phyloP scores from a whole-genome alignment of 2,113 vertebrate genomes.

The Cyanoliseus patagonus region DNA sequence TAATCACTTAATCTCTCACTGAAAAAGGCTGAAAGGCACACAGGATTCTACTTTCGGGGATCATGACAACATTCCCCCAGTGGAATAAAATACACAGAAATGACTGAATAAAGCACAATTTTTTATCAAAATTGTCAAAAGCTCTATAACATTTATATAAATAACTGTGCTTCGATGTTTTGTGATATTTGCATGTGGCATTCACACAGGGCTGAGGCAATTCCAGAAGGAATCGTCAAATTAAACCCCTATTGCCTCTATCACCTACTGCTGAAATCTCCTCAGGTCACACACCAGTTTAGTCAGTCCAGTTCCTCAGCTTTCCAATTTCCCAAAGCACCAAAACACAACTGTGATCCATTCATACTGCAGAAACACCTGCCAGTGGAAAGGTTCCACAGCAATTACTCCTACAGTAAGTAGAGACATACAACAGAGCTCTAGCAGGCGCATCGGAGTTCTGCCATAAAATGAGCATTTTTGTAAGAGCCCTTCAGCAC shows the following conservation, averaged over 20 bases:
- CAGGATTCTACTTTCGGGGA: not conserved
- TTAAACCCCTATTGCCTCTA: not conserved
- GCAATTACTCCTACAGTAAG: not conserved
- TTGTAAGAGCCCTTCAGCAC: not conserved
- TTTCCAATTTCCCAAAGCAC: not conserved
- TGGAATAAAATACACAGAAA: not conserved
- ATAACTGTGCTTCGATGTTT: not conserved
- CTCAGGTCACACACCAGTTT: not conserved
- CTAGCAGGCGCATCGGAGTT: not conserved
- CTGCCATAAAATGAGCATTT: not conserved
- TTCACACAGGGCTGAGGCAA: not conserved
- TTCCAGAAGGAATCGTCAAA: not conserved
- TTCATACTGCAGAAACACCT: not conserved
- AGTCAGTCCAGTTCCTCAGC: not conserved
- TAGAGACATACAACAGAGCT: not conserved
- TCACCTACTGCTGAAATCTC: not conserved
- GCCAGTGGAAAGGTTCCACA: not conserved
- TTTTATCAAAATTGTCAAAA: not conserved
- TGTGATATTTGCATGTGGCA: not conserved
- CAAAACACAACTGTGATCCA: not conserved
- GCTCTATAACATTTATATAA: not conserved
- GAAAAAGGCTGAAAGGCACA: not conserved
- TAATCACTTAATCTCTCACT: constrained; percentile 15
- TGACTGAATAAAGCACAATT: not conserved
- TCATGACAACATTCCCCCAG: not conserved